Evolutionary conservation across 2,113 vertebrate genomes (phyloP), one percentile per base, ranked within the genome.

Genomic region (Tricholaema leucomelas): DNA sequence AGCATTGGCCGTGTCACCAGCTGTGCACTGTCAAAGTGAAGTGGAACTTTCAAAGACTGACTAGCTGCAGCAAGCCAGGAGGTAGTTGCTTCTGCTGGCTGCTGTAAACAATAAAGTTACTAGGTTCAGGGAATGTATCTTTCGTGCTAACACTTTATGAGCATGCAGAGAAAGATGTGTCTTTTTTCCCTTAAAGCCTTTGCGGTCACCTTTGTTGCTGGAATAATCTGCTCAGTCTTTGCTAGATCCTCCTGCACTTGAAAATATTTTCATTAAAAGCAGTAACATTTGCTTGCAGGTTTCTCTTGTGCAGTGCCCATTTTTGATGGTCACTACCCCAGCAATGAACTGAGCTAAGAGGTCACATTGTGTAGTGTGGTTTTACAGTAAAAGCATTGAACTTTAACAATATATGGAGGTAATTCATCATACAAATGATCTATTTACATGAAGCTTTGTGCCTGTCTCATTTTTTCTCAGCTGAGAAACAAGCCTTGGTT

Each of bases 161-260:
- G 2, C 13, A 20, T 5, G 8, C 16, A 61, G 21, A 42, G 30
- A 71, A 61, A 38, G 23, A 31, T 13, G 5, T 0, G 0, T 6
- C 7, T 87, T 66, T 10, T 44, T 44, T 70, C 19, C 6, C 16
- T 36, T 52, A n/a, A 87, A 73, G 44, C 3, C 12, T 66, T 86
- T 33, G 56, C 20, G 36, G 9, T 50, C 59, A 58, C 44, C 11
- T 48, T 60, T 28, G 12, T 55, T 60, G 14, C 44, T 80, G 0
- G 0, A 56, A 18, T 33, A 60, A 35, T 73, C 42, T 73, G 4
- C 12, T 77, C 25, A 21, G 56, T 60, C 24, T 69, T 75, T 73
- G 15, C 9, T 65, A 65, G 4, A 14, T 48, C 15, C 38, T 79
- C 16, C 8, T 73, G 16, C 50, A 60, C 24, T 6, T 69, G 56